phyloP scores from a whole-genome alignment of 2,113 vertebrate species.

The Rhea pennata region DNA sequence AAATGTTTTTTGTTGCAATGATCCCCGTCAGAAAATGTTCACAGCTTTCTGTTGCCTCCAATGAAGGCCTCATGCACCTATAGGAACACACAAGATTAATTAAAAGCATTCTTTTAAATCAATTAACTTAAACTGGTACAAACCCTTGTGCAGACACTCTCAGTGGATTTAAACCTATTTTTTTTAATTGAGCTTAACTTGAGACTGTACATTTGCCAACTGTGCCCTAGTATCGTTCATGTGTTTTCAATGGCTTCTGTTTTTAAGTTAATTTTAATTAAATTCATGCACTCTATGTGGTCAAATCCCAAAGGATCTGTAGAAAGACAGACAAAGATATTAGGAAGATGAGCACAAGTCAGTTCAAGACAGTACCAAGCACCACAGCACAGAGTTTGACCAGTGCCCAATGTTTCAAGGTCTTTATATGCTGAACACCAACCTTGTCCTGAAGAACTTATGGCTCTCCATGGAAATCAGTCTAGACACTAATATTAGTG shows the following conservation, averaged over 20 bases:
- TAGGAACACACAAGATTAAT: constrained; percentile 52
- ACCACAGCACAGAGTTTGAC: neutral
- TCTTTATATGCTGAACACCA: neutral
- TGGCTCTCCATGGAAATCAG: neutral
- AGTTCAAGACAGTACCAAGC: neutral
- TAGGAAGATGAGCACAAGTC: neutral
- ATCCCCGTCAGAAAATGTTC: neutral
- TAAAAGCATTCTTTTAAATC: constrained; percentile 57
- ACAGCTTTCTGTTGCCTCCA: neutral
- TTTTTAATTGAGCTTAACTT: constrained; percentile 44
- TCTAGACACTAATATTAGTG: neutral
- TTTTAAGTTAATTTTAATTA: constrained; percentile 66
- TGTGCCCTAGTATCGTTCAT: neutral
- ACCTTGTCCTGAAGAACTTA: neutral
- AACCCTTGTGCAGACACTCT: constrained; percentile 28
- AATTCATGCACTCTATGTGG: neutral
- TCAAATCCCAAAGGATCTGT: neutral
- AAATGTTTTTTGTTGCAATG: neutral
- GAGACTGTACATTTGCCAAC: constrained; percentile 43
- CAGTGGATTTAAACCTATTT: constrained; percentile 29
- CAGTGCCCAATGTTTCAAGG: neutral
- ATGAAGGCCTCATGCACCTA: constrained; percentile 12
- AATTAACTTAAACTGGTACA: constrained; percentile 51
- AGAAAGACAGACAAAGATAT: neutral
- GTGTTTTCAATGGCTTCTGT: neutral